phyloP scores from a whole-genome alignment of 2,888 invertebrate species.

The Mechanitis messenoides region DNA sequence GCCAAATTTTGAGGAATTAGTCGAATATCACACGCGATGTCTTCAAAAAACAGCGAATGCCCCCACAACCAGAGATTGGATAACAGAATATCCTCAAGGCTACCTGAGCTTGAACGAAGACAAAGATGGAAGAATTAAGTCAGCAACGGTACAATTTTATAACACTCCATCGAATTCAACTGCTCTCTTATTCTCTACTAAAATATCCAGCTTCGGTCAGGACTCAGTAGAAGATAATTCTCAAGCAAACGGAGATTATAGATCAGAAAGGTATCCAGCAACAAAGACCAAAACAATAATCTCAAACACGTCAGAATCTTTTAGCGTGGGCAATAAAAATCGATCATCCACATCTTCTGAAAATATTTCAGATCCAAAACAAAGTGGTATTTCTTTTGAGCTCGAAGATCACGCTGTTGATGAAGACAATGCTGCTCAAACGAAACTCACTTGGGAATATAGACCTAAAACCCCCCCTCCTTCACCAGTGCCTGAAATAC shows the following conservation, averaged over 20 bases:
- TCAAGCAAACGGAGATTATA: conserved; percentile 62
- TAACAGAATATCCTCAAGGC: conserved; percentile 60
- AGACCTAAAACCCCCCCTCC: conserved; percentile 60
- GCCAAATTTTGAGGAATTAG: conserved; percentile 60
- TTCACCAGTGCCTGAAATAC: conserved; percentile 59
- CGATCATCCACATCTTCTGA: conserved; percentile 64
- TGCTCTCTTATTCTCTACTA: conserved; percentile 70
- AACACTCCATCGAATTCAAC: conserved; percentile 58
- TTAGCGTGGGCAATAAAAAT: conserved; percentile 62
- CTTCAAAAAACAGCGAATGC: conserved; percentile 53
- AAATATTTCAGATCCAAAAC: conserved; percentile 54
- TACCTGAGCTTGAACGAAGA: conserved; percentile 62
- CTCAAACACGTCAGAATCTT: conserved; percentile 60
- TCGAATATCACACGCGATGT: conserved; percentile 57
- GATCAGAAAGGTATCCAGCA: conserved; percentile 64
- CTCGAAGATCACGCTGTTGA: conserved; percentile 41
- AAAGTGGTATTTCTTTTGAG: conserved; percentile 50
- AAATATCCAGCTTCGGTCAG: conserved; percentile 73
- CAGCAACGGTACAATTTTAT: conserved; percentile 66
- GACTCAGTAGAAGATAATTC: conserved; percentile 60
- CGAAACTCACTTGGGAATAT: conserved; percentile 69
- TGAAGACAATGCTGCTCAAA: conserved; percentile 44
- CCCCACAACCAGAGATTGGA: conserved; percentile 51
- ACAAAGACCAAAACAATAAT: conserved; percentile 66
- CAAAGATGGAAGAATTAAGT: conserved; percentile 55